Percentiles rank a stretch among this genome's conserved stretches.
These are phyloP conservation scores for Sinocyclocheilus rhinocerous DNA, from an alignment of 2,113 vertebrate genomes.

Conservation along the genomic window DNA sequence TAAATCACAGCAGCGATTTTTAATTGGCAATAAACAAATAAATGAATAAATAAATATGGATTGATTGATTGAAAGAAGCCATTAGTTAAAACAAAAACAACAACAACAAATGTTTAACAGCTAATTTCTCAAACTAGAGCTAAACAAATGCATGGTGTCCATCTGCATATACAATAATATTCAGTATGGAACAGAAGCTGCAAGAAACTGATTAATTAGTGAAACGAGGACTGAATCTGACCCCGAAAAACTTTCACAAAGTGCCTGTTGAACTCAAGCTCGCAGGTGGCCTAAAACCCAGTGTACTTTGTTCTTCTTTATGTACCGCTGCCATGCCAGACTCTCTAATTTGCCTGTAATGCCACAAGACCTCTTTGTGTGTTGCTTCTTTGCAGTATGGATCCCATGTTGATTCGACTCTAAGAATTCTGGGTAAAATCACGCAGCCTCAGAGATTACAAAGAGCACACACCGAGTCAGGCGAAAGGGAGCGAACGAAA, in stretches of 20 bases:
- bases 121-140: not conserved
- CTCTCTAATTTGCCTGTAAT: not conserved
- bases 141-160: not conserved
- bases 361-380: not conserved
- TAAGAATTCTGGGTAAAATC: constrained; percentile 19
- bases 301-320: not conserved
- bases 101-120: no score
- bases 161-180: not conserved
- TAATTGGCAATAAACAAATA: no score
- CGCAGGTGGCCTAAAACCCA: not conserved
- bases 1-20: no score
- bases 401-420: not conserved
- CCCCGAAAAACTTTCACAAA: not conserved
- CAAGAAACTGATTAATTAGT: not conserved
- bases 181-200: not conserved
- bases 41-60: no score
- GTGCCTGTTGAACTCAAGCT: not conserved
- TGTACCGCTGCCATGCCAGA: not conserved
- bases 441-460: constrained; percentile 19
- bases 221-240: not conserved
- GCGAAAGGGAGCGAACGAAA: not conserved
- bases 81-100: no score
- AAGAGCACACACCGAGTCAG: constrained; percentile 4
- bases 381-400: not conserved
- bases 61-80: no score